A percentile compares a stretch with the other conserved stretches of the same genome.
Conservation (phyloP, 2,113 vertebrate genomes). For the Ochotona curzoniae region DNA sequence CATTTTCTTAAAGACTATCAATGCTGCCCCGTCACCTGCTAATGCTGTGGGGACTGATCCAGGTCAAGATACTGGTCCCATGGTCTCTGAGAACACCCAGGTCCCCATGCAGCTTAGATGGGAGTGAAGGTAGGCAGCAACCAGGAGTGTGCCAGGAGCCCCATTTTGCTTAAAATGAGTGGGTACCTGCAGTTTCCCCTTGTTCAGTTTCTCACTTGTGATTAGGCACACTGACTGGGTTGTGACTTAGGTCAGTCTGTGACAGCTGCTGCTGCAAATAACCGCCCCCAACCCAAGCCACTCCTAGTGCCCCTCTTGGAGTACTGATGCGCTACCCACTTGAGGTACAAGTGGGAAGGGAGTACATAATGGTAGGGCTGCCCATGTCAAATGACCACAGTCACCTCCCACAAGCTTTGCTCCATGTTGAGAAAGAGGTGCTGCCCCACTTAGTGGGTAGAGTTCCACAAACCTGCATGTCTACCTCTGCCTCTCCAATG, state of each 20-base stretch:
- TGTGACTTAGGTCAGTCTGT: not conserved
- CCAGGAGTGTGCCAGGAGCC: not conserved
- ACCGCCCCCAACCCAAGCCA: not conserved
- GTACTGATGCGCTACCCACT: not conserved
- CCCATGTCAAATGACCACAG: not conserved
- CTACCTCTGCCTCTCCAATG: constrained; percentile 30
- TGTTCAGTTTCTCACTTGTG: not conserved
- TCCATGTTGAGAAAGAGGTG: not conserved
- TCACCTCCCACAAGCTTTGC: not conserved
- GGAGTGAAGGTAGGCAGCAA: not conserved
- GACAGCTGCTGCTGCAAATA: constrained; percentile 9
- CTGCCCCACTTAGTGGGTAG: not conserved
- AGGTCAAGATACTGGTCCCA: not conserved
- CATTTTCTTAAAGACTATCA: not conserved
- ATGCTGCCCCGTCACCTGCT: not conserved
- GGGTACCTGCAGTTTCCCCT: not conserved
- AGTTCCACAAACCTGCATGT: not conserved
- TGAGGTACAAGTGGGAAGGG: not conserved
- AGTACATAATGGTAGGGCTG: not conserved
- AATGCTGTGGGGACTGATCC: not conserved
- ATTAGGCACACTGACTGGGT: not conserved
- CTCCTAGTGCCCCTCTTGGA: not conserved
- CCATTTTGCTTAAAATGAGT: not conserved
- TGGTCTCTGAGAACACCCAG: not conserved
- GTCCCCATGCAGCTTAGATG: not conserved